Conservation (phyloP, 2,113 vertebrate species). For the Nanorana parkeri region DNA sequence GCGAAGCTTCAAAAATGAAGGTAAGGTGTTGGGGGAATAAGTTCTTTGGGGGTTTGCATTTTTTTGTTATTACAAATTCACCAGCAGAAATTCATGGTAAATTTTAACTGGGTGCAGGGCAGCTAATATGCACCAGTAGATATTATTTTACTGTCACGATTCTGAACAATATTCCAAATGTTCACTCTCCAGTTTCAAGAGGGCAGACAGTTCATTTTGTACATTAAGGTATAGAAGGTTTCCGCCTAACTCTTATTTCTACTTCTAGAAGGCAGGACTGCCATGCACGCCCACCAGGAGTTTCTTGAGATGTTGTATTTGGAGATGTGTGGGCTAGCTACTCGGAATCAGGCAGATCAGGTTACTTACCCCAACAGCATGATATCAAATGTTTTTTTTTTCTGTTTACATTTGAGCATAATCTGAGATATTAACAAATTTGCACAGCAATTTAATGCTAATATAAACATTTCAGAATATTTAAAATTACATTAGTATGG, state of each 20-base stretch:
- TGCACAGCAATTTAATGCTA: neutral
- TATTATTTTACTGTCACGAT: neutral
- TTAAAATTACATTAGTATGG: neutral
- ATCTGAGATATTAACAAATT: slow-evolving; percentile 5
- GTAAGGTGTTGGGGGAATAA: slow-evolving; percentile 71
- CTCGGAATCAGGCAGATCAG: neutral
- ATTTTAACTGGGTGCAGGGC: neutral
- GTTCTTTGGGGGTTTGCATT: neutral
- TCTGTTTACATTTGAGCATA: slow-evolving; percentile 18
- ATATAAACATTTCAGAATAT: neutral
- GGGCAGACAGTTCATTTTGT: neutral
- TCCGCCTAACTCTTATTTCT: neutral
- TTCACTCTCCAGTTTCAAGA: neutral
- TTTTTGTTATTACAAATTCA: neutral
- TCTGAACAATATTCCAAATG: neutral
- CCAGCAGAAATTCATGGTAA: neutral
- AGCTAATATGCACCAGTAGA: neutral
- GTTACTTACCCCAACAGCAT: slow-evolving; percentile 7
- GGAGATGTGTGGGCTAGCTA: slow-evolving; percentile 1
- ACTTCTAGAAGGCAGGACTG: neutral
- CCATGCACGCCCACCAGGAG: neutral
- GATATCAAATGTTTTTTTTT: slow-evolving; percentile 8
- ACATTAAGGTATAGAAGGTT: neutral
- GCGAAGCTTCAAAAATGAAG: slow-evolving; percentile 97
- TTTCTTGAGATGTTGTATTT: slow-evolving; percentile 8